Conservation (phyloP, 2,888 invertebrate genomes). For the Cantharis nigra region DNA sequence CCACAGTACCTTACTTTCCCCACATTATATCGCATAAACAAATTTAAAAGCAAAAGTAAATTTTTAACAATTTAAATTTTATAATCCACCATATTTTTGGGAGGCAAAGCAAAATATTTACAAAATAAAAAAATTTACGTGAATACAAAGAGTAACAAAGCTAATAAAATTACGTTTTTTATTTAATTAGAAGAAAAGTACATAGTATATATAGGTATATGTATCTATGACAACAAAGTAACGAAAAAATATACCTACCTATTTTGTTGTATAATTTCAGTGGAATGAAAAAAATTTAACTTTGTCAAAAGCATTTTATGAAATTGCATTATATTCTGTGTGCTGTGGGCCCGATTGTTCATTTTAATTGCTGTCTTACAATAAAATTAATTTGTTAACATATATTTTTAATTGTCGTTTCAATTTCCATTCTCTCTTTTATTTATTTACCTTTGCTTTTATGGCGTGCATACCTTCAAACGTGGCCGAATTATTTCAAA, state of each 20-base stretch:
- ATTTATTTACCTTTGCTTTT: background rate
- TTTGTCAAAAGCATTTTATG: background rate
- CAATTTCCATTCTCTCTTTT: background rate
- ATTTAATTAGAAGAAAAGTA: background rate
- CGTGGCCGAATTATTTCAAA: background rate
- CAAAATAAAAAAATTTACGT: background rate
- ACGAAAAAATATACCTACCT: background rate
- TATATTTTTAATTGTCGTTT: background rate
- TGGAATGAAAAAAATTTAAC: background rate
- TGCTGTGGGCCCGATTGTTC: background rate
- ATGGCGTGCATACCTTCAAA: background rate
- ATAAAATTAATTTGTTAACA: background rate
- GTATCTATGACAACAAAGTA: background rate
- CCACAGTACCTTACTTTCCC: background rate
- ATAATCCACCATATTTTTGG: background rate
- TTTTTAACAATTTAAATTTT: background rate
- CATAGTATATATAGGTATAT: background rate
- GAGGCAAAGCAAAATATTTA: background rate
- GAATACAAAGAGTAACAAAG: background rate
- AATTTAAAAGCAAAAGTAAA: background rate
- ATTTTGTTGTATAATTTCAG: background rate
- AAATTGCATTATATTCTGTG: background rate
- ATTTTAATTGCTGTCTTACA: background rate
- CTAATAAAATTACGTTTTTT: background rate
- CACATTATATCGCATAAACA: background rate